Evolutionary conservation across 37 sponge, comb jelly and placozoan species (phyloP).

Genomic region (Amphimedon queenslandica): DNA sequence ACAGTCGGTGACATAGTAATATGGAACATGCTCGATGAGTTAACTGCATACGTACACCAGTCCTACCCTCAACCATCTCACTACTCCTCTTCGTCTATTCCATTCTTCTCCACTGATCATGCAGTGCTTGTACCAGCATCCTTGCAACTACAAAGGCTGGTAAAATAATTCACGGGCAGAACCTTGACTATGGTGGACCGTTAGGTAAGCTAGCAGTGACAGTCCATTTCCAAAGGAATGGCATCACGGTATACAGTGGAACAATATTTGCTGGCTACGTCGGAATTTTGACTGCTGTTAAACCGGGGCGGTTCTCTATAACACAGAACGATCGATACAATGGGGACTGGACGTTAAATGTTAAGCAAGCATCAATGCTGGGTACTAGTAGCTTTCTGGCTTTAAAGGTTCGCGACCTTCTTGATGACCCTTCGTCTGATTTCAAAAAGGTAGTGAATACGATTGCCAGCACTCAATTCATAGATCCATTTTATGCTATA

Average conservation of each 20-base stretch:
- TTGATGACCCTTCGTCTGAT: conserved; percentile 13
- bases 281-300: conserved; percentile 76
- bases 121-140: conserved; percentile 82
- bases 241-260: conserved; percentile 67
- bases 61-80: too few relatives aligned
- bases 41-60: not conserved
- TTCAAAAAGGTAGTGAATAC: conserved; percentile 44
- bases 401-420: conserved; percentile 46
- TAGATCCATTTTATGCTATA: conserved; percentile 84
- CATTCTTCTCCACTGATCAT: not conserved
- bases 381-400: conserved; percentile 22
- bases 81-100: too few relatives aligned
- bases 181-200: conserved; percentile 75
- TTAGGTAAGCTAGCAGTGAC: conserved; percentile 46
- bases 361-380: conserved; percentile 29
- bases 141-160: conserved; percentile 75
- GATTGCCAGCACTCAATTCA: conserved; percentile 55
- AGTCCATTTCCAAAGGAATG: conserved; percentile 73
- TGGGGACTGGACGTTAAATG: conserved; percentile 63
- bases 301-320: conserved; percentile 64
- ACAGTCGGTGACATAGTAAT: not conserved
- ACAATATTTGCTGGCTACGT: conserved; percentile 84
- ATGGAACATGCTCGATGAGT: not conserved
- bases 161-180: conserved; percentile 75
- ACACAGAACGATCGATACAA: conserved; percentile 79